Conservation (phyloP, 2,797 vertebrate genomes). For the Mastacembelus armatus region DNA sequence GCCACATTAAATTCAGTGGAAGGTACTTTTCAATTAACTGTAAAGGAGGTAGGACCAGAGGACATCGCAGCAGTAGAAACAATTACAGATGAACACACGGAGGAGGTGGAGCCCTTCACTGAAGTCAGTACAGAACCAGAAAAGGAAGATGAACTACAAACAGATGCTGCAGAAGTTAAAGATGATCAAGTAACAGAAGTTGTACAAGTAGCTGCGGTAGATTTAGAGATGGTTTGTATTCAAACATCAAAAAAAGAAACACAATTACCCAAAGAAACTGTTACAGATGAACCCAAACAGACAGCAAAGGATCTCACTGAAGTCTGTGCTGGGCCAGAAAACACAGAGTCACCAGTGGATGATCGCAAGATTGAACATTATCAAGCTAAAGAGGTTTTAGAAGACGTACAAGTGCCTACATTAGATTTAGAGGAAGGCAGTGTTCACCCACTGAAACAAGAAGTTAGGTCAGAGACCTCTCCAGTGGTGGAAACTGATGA, state of each 20-base stretch:
- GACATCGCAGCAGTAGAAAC: background rate
- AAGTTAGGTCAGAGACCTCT: background rate
- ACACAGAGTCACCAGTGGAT: constrained; percentile 6
- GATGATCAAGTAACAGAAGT: constrained; percentile 9
- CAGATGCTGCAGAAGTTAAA: background rate
- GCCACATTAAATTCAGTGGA: constrained; percentile 12
- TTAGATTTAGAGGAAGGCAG: background rate
- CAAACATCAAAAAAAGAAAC: background rate
- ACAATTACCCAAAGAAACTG: background rate
- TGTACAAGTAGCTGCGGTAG: background rate
- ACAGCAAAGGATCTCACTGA: background rate
- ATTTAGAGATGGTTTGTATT: background rate
- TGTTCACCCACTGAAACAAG: constrained; percentile 20
- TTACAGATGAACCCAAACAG: constrained; percentile 19
- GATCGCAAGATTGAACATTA: background rate
- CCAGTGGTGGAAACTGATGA: background rate
- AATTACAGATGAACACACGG: constrained; percentile 18
- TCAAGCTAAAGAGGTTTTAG: constrained; percentile 3
- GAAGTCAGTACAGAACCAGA: constrained; percentile 15
- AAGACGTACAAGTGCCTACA: constrained; percentile 21
- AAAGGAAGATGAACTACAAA: background rate
- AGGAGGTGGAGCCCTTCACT: background rate
- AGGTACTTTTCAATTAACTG: background rate
- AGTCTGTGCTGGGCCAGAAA: constrained; percentile 1
- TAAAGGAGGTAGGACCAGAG: constrained; percentile 22